Evolutionary conservation across 2,888 invertebrate genomes (phyloP).

Genomic region (Leucophenga maculata): DNA sequence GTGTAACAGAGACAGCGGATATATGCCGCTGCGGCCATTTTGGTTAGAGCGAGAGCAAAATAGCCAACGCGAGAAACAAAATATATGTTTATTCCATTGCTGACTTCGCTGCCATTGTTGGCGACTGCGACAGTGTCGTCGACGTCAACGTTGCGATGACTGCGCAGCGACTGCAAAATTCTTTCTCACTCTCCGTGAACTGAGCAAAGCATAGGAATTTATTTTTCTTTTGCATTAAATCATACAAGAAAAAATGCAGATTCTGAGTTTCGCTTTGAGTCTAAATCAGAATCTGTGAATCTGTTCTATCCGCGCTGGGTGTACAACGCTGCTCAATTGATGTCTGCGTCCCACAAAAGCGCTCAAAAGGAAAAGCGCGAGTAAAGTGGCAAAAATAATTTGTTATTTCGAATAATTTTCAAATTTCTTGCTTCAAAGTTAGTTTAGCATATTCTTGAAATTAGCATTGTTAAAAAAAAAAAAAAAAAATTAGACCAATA

Average conservation of each 20-base stretch:
- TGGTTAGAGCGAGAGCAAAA: slow-evolving; percentile 64
- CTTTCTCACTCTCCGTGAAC: background rate
- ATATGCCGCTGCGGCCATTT: slow-evolving; percentile 58
- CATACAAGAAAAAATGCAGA: background rate
- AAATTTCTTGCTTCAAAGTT: background rate
- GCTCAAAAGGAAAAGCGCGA: background rate
- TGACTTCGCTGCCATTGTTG: slow-evolving; percentile 17
- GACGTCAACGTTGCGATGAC: slow-evolving; percentile 37
- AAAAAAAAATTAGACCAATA: background rate
- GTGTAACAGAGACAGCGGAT: slow-evolving; percentile 37
- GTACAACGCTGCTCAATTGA: background rate
- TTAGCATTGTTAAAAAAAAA: slow-evolving; percentile 19
- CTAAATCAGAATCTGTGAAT: background rate
- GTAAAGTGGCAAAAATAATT: too few relatives aligned
- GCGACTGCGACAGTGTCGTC: slow-evolving; percentile 14
- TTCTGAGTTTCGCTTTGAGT: slow-evolving; percentile 40
- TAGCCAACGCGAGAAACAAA: slow-evolving; percentile 40
- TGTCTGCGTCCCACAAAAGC: background rate
- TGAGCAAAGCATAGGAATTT: slow-evolving; percentile 2
- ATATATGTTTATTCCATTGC: background rate
- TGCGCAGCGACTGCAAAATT: slow-evolving; percentile 50
- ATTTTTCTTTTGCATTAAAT: background rate
- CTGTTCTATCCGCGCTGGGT: slow-evolving; percentile 32
- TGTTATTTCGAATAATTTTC: too few relatives aligned
- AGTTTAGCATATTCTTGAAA: background rate